Evolutionary conservation across 2,888 invertebrate genomes (phyloP).

Genomic region (Acronicta aceris): DNA sequence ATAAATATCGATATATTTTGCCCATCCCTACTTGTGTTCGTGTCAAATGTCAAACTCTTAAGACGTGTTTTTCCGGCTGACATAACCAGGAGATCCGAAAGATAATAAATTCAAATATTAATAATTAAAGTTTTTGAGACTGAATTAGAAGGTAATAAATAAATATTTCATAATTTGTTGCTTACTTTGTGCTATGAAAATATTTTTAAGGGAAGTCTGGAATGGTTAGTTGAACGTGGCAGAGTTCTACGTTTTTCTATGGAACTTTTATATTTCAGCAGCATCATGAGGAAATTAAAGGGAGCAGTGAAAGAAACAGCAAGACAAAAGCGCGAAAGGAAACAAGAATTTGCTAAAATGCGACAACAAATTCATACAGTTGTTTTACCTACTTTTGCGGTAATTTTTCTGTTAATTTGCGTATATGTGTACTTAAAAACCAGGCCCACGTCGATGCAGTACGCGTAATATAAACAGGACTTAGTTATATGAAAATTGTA

Average conservation of each 20-base stretch:
- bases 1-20: too few relatives aligned
- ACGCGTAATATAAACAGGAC: constrained; percentile 65
- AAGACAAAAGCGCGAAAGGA: constrained; percentile 95
- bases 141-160: constrained; percentile 37
- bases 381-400: constrained; percentile 92
- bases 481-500: constrained; percentile 49
- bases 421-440: constrained; percentile 95
- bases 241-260: constrained; percentile 32
- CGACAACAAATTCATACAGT: constrained; percentile 94
- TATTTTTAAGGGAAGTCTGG: constrained; percentile 2
- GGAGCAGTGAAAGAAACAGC: constrained; percentile 95
- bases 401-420: constrained; percentile 92
- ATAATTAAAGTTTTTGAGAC: background rate
- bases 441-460: constrained; percentile 89
- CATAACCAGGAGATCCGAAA: constrained; percentile 16
- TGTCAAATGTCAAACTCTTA: too few relatives aligned
- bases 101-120: constrained; percentile 36
- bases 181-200: background rate
- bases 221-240: constrained; percentile 60
- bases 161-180: background rate
- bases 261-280: constrained; percentile 62
- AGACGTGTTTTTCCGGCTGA: too few relatives aligned
- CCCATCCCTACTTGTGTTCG: too few relatives aligned
- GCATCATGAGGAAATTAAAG: constrained; percentile 93
- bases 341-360: constrained; percentile 94